These are phyloP conservation scores for Tichodroma muraria DNA, from an alignment of 2,113 vertebrate genomes.

Conservation along the genomic window DNA sequence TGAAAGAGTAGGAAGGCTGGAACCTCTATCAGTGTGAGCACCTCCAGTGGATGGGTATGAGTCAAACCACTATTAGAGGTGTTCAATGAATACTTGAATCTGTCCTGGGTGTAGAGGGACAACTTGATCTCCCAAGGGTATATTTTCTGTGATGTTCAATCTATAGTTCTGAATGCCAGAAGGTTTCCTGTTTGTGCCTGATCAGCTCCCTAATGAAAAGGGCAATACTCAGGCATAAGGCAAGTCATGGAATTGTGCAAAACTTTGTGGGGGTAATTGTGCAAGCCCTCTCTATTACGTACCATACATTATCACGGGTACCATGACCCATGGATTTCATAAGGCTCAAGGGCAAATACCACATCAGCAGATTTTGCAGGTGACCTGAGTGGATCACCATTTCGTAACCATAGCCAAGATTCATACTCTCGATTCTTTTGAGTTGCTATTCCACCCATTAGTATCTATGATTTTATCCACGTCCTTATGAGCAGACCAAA, in stretches of 20 bases:
- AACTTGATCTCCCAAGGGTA: not conserved
- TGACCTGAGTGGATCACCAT: not conserved
- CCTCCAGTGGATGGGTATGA: not conserved
- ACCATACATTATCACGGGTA: not conserved
- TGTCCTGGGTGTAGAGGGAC: not conserved
- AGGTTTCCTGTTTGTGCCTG: not conserved
- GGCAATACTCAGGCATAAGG: not conserved
- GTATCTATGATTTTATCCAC: not conserved
- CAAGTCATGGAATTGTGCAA: not conserved
- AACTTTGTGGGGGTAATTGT: not conserved
- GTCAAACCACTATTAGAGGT: not conserved
- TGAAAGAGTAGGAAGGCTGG: not conserved
- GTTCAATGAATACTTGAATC: not conserved
- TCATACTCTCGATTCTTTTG: not conserved
- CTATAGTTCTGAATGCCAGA: not conserved
- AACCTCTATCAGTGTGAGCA: not conserved
- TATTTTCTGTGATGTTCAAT: fast-evolving
- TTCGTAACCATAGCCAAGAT: not conserved
- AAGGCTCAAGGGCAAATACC: slow-evolving; percentile 31
- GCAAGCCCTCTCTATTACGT: not conserved
- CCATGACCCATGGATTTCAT: not conserved
- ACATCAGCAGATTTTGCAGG: not conserved
- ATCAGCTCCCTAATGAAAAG: not conserved
- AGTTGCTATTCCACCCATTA: not conserved
- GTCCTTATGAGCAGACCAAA: not conserved